Percentiles rank a stretch among this genome's conserved stretches.
phyloP scores from a whole-genome alignment of 2,113 vertebrate species.

The Microtus oregoni region DNA sequence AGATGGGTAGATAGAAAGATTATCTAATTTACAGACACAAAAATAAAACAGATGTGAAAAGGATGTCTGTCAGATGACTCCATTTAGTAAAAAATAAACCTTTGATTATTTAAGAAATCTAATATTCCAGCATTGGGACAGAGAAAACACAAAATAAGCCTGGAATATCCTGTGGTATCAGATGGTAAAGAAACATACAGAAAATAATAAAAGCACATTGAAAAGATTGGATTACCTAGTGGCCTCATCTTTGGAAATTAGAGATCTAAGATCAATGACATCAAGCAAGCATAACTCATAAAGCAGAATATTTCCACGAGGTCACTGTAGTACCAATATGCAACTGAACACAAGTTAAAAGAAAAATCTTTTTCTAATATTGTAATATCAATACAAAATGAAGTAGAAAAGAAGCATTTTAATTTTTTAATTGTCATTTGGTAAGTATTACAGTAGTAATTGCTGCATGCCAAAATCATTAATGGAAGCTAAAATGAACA shows the following conservation, averaged over 20 bases:
- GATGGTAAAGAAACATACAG: background rate
- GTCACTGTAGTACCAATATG: background rate
- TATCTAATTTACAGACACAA: background rate
- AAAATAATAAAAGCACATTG: background rate
- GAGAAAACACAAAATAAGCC: background rate
- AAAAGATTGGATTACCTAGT: background rate
- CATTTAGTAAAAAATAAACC: background rate
- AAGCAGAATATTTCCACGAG: background rate
- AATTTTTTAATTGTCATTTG: background rate
- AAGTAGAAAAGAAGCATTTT: background rate
- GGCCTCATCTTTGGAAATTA: background rate
- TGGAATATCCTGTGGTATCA: background rate
- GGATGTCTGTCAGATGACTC: background rate
- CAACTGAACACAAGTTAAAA: background rate
- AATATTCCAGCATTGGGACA: background rate
- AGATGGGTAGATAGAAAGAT: background rate
- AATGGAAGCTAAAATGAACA: constrained; percentile 17
- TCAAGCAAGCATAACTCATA: background rate
- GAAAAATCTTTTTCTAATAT: background rate
- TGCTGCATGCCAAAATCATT: background rate
- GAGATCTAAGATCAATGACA: background rate
- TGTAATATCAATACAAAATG: constrained; percentile 6
- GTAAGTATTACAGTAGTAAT: background rate
- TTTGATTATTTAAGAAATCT: background rate
- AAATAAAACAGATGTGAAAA: background rate